Evolutionary conservation across 2,113 vertebrate species (phyloP).

Genomic region (Alligator sinensis): DNA sequence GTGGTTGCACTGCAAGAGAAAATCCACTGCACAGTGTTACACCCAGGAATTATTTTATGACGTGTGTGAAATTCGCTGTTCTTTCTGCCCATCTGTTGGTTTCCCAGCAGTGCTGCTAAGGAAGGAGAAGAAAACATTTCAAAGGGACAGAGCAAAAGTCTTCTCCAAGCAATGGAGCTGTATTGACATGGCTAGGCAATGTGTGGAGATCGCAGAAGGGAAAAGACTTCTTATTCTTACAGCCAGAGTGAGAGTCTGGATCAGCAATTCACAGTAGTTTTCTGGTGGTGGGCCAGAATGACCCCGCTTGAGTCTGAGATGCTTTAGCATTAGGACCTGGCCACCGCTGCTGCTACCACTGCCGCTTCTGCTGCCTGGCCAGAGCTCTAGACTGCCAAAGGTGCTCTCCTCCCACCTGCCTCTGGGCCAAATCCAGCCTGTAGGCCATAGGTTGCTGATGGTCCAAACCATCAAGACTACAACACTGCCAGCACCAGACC

Average conservation of each 20-base stretch:
- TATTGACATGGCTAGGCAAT: neutral
- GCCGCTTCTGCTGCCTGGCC: no score
- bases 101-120: neutral
- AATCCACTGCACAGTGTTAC: fast-evolving
- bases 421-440: no score
- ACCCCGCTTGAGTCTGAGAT: no score
- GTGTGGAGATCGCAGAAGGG: neutral
- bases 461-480: no score
- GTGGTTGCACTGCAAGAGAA: neutral
- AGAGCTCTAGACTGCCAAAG: no score
- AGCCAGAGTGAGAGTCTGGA: neutral
- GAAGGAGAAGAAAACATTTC: neutral
- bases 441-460: no score
- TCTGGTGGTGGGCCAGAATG: no score
- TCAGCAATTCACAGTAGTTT: no score
- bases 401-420: no score
- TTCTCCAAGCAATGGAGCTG: neutral
- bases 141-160: neutral
- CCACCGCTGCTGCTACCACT: no score
- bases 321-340: no score
- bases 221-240: no score
- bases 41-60: neutral
- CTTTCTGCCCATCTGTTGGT: neutral
- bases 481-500: neutral
- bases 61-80: neutral